phyloP scores from a whole-genome alignment of 2,888 invertebrate genomes.

The Bibio marci region DNA sequence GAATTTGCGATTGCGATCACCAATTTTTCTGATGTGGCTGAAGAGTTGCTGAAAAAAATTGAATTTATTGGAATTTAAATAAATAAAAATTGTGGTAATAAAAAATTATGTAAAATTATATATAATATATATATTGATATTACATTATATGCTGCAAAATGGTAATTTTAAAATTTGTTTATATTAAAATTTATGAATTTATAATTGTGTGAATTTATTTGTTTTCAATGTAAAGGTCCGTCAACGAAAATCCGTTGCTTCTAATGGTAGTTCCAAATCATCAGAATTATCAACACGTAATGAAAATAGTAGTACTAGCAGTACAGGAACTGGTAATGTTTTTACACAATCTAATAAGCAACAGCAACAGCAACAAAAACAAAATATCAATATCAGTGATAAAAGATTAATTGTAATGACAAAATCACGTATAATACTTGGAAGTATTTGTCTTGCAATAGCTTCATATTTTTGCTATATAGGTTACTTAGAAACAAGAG shows the following conservation, averaged over 20 bases:
- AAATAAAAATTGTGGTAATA: no score
- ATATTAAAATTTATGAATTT: no score
- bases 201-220: no score
- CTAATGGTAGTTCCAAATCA: background rate
- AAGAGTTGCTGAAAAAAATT: no score
- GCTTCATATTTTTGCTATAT: constrained; percentile 60
- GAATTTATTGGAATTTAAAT: no score
- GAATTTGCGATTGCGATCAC: no score
- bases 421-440: constrained; percentile 43
- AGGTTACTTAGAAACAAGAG: constrained; percentile 74
- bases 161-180: no score
- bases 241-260: constrained; percentile 5
- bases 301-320: constrained; percentile 16
- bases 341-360: constrained; percentile 13
- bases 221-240: no score
- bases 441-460: constrained; percentile 42
- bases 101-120: no score
- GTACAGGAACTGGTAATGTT: constrained; percentile 29
- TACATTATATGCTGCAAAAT: no score
- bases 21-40: no score
- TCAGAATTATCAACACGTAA: background rate
- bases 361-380: background rate
- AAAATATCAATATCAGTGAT: background rate
- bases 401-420: constrained; percentile 15
- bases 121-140: no score